A percentile compares a stretch with the other conserved stretches of the same genome.
Evolutionary conservation across 53 echinoderm and acorn worm species (phyloP).

Genomic region (Crossaster papposus): DNA sequence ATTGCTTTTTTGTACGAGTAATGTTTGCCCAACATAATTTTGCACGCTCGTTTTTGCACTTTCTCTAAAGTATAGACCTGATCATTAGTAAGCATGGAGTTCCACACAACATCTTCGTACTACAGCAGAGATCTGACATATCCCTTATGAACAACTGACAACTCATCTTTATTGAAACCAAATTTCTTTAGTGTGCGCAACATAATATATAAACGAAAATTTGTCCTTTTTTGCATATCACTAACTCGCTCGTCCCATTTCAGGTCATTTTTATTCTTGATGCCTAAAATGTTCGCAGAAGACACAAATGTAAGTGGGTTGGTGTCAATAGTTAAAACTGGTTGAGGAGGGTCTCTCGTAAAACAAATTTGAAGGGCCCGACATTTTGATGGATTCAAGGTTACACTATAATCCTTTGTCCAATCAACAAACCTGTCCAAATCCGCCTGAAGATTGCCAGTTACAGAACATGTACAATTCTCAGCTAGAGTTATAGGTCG

Average conservation of each 20-base stretch:
- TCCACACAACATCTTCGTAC: not conserved
- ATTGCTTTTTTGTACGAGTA: no score
- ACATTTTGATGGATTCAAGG: no score
- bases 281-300: not conserved
- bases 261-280: not conserved
- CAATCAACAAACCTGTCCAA: conserved; percentile 8
- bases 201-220: no score
- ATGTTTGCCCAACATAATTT: no score
- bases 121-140: not conserved
- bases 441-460: conserved; percentile 17
- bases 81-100: not conserved
- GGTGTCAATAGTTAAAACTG: conserved; percentile 12
- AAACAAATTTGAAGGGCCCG: conserved; percentile 31
- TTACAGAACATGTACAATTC: not conserved
- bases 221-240: not conserved
- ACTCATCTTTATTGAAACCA: not conserved
- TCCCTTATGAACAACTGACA: conserved; percentile 12
- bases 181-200: no score
- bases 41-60: no score
- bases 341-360: not conserved
- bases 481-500: no score
- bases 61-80: not conserved
- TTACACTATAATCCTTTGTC: conserved; percentile 7
- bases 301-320: conserved; percentile 12
- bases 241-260: not conserved